Base-by-base conservation (phyloP, 30 jellyfish, hydroid and myxozoan genomes). In the Cassiopea xamachana region DNA sequence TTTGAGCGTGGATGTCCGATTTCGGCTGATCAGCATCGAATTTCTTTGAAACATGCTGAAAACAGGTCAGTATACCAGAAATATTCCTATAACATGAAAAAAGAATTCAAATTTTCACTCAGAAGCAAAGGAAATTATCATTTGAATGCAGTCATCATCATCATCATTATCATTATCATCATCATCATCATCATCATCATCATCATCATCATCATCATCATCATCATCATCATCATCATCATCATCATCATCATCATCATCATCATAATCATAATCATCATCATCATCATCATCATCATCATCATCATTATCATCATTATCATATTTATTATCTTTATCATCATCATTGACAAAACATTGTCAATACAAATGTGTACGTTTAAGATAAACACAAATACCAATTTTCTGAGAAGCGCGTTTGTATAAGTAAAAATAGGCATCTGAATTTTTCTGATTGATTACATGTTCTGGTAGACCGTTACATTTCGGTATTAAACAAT, bases 1-100 rank as follows among this genome's bases (percentile, higher is more conserved):
- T 88, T 83, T 95, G 98, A 58, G 98, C 79, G 51, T 82, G 83
- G 39, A 95, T 97, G 62, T 95, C 99, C n/a, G 86, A 92, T 74
- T 87, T 95, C 59, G 99, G 99, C 80, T 95, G 99, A 80, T 95
- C 99, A 1, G 99, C 99, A 71, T 95, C 95, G 27, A 95, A 71
- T 27, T 46, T 82, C 72, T 95, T 95, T 7, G 83, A 80, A 19
- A 84, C 87, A 48, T 95, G 86, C 70, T 84, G 86, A 76, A 85
- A 95, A 75, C 98, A 95, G 17, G 69, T 76, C 48, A 85, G n/a
- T 48, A 95, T 77, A 12, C 97, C 98, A 17, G 90, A 81, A n/a
- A 94, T 94, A 46, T 76, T 86, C 85, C 98, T 94, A 78, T 5
- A 2, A 16, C 15, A 60, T 46, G 17, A 43, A 82, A 61, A 14